Evolutionary conservation across 2,113 vertebrate species (phyloP).

Genomic region (Myotis brandtii): DNA sequence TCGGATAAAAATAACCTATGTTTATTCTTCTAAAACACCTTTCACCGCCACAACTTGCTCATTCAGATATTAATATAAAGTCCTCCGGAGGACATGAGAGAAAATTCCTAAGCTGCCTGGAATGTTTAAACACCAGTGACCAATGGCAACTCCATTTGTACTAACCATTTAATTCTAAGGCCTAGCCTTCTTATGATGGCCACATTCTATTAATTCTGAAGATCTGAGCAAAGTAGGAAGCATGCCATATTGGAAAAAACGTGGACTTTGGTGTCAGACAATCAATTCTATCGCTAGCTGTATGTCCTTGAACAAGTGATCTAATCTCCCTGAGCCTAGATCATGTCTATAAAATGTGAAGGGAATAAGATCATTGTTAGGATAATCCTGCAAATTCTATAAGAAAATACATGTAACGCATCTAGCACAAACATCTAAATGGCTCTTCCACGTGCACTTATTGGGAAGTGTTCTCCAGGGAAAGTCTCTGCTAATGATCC

Average conservation of each 20-base stretch:
- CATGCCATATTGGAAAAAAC: neutral
- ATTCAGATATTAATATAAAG: conserved; percentile 45
- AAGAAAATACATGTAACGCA: neutral
- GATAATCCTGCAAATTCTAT: neutral
- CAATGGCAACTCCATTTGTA: neutral
- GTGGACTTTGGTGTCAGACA: neutral
- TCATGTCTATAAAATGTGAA: neutral
- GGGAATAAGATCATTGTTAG: neutral
- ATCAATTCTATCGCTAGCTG: neutral
- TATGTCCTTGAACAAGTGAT: neutral
- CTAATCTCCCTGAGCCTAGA: neutral
- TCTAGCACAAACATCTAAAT: neutral
- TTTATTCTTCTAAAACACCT: conserved; percentile 62
- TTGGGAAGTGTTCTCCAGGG: neutral
- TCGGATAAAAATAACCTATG: conserved; percentile 70
- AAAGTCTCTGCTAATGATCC: neutral
- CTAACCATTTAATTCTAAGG: neutral
- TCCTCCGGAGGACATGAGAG: neutral
- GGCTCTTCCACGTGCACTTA: neutral
- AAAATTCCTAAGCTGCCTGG: conserved; percentile 32
- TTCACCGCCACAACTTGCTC: neutral
- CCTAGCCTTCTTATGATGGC: neutral
- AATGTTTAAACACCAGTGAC: neutral
- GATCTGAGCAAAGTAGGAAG: neutral
- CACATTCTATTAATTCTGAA: conserved; percentile 2